Base-by-base conservation (phyloP, 2,113 vertebrate species). In the Empidonax traillii region DNA sequence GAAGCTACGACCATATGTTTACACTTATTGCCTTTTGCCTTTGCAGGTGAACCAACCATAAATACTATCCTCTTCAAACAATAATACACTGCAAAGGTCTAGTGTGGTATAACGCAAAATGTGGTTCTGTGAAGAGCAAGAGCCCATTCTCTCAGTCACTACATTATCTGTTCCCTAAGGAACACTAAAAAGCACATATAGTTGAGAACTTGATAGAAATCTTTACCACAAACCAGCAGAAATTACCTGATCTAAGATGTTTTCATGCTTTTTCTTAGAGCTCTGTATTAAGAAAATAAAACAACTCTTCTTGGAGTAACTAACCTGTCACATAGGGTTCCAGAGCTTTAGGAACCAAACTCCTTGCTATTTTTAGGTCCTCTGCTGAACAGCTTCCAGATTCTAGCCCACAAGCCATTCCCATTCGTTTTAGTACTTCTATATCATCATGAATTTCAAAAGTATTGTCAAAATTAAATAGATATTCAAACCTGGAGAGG, bases 391-490 rank as follows among this genome's bases (percentile, higher is more conserved):
- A 99, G 93, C 98, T 99, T 49, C 99, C 99, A 44, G 98, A 98
- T 96, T 99, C 99, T 94, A 99, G 97, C 31, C 99, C 99, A 63
- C 99, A 99, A 56, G 99, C 99, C 99, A 99, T 99, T 91, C 99
- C 99, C 99, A 99, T 99, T 62, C 99, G 98, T 87, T 99, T 99
- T 92, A 99, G 98, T 89, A 99, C 99, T 97, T 99, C 99, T 19
- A 99, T 99, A 96, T 99, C 99, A 55, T 99, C 99, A 3, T 99
- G 99, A 96, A 99, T 99, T 98, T 99, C 99, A 97, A 99, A 99
- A 94, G 99, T 99, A 97, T 99, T 99, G 98, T 99, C 99, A 47
- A 99, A 99, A 96, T 99, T 99, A 97, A 99, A 99, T 95, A 99
- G 98, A 96, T 99, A 99, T 96, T 99, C 99, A 78, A 99, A 99